Conservation (phyloP, 2,113 vertebrate genomes). For the Meles meles region DNA sequence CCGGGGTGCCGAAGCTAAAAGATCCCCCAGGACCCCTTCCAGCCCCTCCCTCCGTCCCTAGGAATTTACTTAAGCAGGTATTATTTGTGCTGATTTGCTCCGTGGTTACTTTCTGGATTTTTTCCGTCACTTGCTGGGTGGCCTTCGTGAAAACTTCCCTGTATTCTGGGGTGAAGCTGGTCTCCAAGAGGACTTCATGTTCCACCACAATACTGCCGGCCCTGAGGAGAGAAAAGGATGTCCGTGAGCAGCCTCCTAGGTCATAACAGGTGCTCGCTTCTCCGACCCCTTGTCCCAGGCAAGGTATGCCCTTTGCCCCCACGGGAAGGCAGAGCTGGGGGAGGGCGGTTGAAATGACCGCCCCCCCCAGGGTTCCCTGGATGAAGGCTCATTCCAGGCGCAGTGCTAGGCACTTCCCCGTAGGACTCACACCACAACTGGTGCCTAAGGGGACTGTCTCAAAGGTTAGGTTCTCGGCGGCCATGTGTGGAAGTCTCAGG, state of each 20-base stretch:
- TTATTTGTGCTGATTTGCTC: rapidly evolving
- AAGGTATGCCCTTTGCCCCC: not conserved
- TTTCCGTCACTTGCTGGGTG: rapidly evolving
- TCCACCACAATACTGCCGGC: constrained; percentile 61
- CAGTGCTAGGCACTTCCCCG: not conserved
- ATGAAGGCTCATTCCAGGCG: not conserved
- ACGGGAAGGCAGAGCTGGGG: not conserved
- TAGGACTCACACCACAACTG: not conserved
- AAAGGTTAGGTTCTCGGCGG: not conserved
- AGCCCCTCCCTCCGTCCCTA: too few relatives aligned
- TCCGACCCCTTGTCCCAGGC: not conserved
- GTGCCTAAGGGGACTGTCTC: not conserved
- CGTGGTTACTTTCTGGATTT: not conserved
- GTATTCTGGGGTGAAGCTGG: not conserved
- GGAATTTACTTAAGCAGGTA: not conserved
- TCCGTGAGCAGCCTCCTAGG: not conserved
- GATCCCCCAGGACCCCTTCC: not conserved
- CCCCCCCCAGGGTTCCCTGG: not conserved
- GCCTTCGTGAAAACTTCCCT: rapidly evolving
- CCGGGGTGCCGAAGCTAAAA: not conserved
- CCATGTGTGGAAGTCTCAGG: not conserved
- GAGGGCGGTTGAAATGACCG: not conserved
- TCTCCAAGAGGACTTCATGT: constrained; percentile 15
- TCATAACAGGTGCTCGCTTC: not conserved
- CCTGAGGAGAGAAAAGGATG: not conserved